phyloP scores from a whole-genome alignment of 2,113 vertebrate genomes.

The Delphinapterus leucas region DNA sequence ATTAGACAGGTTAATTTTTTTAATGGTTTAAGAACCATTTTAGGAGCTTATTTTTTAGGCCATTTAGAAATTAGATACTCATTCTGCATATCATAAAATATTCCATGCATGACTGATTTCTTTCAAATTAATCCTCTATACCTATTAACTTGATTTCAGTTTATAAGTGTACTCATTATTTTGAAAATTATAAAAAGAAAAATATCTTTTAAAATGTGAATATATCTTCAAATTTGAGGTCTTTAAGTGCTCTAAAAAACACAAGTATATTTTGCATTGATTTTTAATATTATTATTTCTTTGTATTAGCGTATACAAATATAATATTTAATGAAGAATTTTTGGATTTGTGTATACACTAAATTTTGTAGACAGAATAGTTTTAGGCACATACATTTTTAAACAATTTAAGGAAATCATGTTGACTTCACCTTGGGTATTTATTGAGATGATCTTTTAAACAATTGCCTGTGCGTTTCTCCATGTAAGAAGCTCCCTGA shows the following conservation, averaged over 20 bases:
- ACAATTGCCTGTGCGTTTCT: slow-evolving; percentile 57
- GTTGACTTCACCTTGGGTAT: not conserved
- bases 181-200: slow-evolving; percentile 1
- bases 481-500: slow-evolving; percentile 36
- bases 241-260: not conserved
- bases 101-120: not conserved
- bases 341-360: not conserved
- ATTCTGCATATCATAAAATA: slow-evolving; percentile 14
- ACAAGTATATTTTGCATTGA: not conserved
- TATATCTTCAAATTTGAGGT: not conserved
- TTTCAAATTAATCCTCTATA: slow-evolving; percentile 18
- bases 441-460: not conserved
- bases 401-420: not conserved
- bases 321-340: not conserved
- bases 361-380: not conserved
- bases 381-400: not conserved
- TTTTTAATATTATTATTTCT: not conserved
- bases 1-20: not conserved
- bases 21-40: not conserved
- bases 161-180: not conserved
- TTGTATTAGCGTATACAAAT: not conserved
- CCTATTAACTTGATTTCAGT: not conserved
- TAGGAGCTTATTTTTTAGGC: not conserved
- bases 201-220: not conserved
- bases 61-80: not conserved